Base-by-base conservation (phyloP, 2,797 vertebrate genomes). In the Spinus pinus region DNA sequence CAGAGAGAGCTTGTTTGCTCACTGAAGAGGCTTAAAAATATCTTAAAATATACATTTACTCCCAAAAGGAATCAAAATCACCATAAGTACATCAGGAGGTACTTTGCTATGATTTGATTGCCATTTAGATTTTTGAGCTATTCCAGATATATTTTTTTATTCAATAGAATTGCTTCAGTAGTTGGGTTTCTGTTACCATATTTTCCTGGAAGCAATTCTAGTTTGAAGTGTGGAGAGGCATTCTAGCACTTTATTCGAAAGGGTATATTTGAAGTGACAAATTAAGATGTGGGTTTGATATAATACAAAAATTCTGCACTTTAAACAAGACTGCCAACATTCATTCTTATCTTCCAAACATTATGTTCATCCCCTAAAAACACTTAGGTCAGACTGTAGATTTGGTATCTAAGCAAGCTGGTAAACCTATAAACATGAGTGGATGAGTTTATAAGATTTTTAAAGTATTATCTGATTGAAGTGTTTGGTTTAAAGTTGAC, bases 181-280 rank as follows among this genome's bases (percentile, higher is more conserved):
- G 31, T 74, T 79, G n/a, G 73, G 3, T 27, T 95, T 82, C 56
- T 25, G 20, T n/a, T 86, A 78, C 73, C 25, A 12, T 77, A 86
- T 96, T 95, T 95, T 95, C 64, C 71, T 95, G 72, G 50, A 93
- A 95, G 31, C 18, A 35, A 39, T 90, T 75, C 19, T 80, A 80
- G 62, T 49, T 7, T 39, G 35, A 91, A 73, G 5, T 6, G 12
- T 61, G 60, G 56, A 82, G 37, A 89, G 54, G 6, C 42, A 93
- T 81, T 67, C 9, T 57, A 88, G 37, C 8, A 81, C 39, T 92
- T 37, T 41, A 22, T 72, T 95, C 75, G n/a, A 93, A 88, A 85
- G 20, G 17, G 3, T 71, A 18, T 81, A 47, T 88, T 91, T 95
- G 54, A 93, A 83, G 46, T 72, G 73, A 83, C 90, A 54, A 83